Conservation (phyloP, 2,888 invertebrate species). For the Mayetiola destructor region DNA sequence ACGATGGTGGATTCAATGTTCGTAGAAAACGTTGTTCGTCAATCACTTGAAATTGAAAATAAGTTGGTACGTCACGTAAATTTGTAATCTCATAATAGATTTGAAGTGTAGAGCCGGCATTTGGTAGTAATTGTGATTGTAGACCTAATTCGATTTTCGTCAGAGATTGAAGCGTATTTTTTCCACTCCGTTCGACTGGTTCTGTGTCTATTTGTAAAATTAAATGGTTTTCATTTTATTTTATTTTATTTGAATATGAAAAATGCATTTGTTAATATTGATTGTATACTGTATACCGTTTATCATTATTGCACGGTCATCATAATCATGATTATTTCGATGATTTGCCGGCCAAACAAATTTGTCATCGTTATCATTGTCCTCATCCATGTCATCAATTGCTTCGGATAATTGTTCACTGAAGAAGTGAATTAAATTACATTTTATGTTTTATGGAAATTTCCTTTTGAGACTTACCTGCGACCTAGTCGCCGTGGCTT, state of each 20-base stretch:
- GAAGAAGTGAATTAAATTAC: no score
- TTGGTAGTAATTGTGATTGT: conserved; percentile 36
- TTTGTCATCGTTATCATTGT: background rate
- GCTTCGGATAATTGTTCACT: background rate
- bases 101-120: conserved; percentile 28
- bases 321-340: background rate
- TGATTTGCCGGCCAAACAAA: background rate
- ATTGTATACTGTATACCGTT: background rate
- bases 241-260: background rate
- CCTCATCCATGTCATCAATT: background rate
- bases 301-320: background rate
- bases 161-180: conserved; percentile 17
- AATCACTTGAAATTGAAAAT: conserved; percentile 44
- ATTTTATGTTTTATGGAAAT: no score
- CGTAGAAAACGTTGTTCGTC: conserved; percentile 44
- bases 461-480: no score
- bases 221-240: background rate
- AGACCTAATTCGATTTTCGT: conserved; percentile 36
- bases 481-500: no score
- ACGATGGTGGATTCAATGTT: conserved; percentile 38
- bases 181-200: background rate
- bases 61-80: conserved; percentile 42
- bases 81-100: conserved; percentile 63
- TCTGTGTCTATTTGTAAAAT: background rate
- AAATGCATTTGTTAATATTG: background rate